Evolutionary conservation across 2,113 vertebrate genomes (phyloP).

Genomic region (Hemibagrus wyckioides): DNA sequence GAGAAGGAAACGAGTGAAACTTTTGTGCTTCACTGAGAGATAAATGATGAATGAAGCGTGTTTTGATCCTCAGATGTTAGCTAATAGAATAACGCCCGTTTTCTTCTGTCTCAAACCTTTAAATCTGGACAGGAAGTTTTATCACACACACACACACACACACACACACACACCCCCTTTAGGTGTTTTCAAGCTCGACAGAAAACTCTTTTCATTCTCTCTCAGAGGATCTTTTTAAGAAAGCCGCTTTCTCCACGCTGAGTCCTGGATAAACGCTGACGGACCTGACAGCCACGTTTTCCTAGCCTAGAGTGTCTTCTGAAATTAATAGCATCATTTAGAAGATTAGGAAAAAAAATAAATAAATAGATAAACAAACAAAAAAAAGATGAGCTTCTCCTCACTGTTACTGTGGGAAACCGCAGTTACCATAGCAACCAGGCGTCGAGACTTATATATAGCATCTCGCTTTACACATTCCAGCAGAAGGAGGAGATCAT

Average conservation of each 20-base stretch:
- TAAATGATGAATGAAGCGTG: background rate
- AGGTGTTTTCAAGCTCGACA: background rate
- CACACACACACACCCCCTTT: background rate
- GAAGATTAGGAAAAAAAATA: conserved; percentile 45
- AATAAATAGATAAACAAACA: background rate
- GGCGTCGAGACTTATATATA: conserved; percentile 61
- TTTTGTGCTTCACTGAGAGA: background rate
- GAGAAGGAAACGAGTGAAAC: background rate
- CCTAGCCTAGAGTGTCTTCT: background rate
- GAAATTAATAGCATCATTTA: conserved; percentile 58
- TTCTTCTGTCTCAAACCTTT: background rate
- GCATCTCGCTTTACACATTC: conserved; percentile 65
- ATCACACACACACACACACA: background rate
- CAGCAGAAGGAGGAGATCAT: conserved; percentile 66
- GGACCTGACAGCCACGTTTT: background rate
- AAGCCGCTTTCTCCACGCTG: too few species aligned
- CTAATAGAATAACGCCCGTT: background rate
- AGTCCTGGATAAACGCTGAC: background rate
- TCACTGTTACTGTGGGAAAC: conserved; percentile 68
- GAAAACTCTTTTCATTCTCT: too few species aligned
- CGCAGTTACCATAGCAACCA: conserved; percentile 76
- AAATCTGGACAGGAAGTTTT: background rate
- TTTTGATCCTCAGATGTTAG: background rate
- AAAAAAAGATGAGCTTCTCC: conserved; percentile 58
- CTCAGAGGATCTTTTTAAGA: background rate